Evolutionary conservation across 2,797 vertebrate genomes (phyloP), one percentile per base, ranked within the genome.

Genomic region (Simalia tracyae): DNA sequence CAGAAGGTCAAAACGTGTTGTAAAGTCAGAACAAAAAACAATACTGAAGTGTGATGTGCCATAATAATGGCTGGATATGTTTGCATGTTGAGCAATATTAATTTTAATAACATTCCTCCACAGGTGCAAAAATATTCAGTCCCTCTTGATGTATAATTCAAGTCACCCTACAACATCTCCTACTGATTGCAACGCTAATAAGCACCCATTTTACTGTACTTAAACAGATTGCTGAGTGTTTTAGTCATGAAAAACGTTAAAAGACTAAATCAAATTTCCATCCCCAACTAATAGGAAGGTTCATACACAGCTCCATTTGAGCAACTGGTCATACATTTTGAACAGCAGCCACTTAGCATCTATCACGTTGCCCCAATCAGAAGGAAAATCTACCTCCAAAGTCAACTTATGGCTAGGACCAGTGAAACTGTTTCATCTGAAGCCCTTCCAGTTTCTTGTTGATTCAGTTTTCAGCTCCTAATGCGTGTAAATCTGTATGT

Each of bases 31-130:
- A 92, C 84, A 66, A 93, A 96, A 89, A 68, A 1, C 72, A 92
- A 8, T 19, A 68, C 26, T 56, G 0, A 87, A 94, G 91, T 57
- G 92, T 76, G 56, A 24, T 89, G 46, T 84, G 63, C 56, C 24
- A 63, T 76, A 85, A 92, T 90, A 93, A 92, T 0, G 12, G 90
- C 54, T 24, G 76, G 92, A n/a, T 26, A 54, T 4, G 92, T 95
- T 91, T 90, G 85, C 54, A 84, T 84, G 66, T n/a, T 28, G 93
- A 94, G 91, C 8, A 89, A 2, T 91, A 95, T 72, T 89, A 26
- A 93, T 94, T 93, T 94, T 84, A 93, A 93, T 95, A 95, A 89
- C n/a, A 54, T 93, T 93, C 60, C 95, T 92, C 54, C 89, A 88
- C 12, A 91, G 84, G 2, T 93, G 31, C 61, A 89, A 94, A 95